Evolutionary conservation across 2,797 vertebrate genomes (phyloP).

Genomic region (Miichthys miiuy): DNA sequence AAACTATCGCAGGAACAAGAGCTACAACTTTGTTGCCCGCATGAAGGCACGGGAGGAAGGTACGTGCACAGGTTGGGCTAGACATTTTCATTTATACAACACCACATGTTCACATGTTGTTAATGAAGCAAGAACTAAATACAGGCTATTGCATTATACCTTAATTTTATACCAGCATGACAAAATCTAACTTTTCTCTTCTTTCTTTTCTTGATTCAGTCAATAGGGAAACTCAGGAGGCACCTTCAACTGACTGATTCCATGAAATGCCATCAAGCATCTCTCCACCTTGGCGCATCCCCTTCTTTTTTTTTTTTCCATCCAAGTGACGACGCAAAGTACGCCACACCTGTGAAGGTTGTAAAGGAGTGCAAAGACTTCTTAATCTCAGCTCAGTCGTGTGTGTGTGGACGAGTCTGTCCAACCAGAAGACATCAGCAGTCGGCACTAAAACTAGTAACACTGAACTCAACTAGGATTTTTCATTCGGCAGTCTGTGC

Average conservation of each 20-base stretch:
- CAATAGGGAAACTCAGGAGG: constrained; percentile 82
- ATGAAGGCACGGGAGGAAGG: constrained; percentile 99
- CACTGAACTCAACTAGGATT: background rate
- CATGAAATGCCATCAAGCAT: background rate
- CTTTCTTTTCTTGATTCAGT: constrained; percentile 68
- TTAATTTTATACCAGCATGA: background rate
- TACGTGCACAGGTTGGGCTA: constrained; percentile 56
- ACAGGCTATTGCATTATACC: background rate
- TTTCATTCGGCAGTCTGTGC: background rate
- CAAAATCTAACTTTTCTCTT: background rate
- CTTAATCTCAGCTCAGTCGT: background rate
- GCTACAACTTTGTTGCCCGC: constrained; percentile 97
- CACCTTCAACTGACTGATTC: constrained; percentile 80
- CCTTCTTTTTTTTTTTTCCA: too few species aligned
- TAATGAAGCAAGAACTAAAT: background rate
- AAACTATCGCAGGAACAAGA: constrained; percentile 98
- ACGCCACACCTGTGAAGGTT: background rate
- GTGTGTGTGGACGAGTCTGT: too few species aligned
- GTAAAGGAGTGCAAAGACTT: background rate
- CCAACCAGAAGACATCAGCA: background rate
- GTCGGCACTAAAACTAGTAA: background rate
- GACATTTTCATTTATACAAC: background rate
- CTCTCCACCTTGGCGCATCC: background rate
- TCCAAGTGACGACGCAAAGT: background rate
- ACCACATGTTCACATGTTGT: background rate